Base-by-base conservation (phyloP, 1,140 invertebrate species). In the Scaptomyza graminum region DNA sequence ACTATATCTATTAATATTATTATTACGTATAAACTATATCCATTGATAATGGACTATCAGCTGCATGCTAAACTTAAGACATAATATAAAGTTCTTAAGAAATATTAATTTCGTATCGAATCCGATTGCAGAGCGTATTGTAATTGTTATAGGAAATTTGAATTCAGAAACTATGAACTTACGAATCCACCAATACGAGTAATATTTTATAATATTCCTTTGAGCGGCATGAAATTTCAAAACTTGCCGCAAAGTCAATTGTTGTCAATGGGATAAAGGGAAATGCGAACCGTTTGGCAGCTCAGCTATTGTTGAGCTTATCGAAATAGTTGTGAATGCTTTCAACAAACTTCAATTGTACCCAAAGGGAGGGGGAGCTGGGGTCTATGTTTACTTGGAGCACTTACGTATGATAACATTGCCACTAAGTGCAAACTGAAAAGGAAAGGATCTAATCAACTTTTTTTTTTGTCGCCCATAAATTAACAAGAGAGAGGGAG, bases 351-450 rank as follows among this genome's bases (percentile, higher is more conserved):
- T 25, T 31, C 28, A n/a, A 31, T 6, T 25, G 25, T n/a, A n/a
- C n/a, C n/a, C n/a, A 5, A 28, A 5, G 28, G 28, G 28, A 7
- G 1, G 28, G 1, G 5, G 28, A 7, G 28, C 4, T 31, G 1
- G 28, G 5, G 5, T 31, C 4, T 6, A 9, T 34, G 31, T 9
- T 34, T 34, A 52, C 16, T 37, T 8, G 44, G 8, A 12, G 56
- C 65, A 68, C 70, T 68, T 62, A 56, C 70, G 68, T 68, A 54
- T 54, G 66, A 71, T 54, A 71, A 71, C 41, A 73, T 73, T 49
- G 25, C 51, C 13, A 25, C 34, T 44, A 66, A 55, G 64, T 54
- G 65, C 12, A 34, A 43, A 44, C 55, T 28, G 34, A 73, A 67
- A 67, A 65, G 3, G 1, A 18, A 18, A 3, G 18, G 18, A 1